phyloP scores from a whole-genome alignment of 2,888 invertebrate genomes.

The Thyatira batis region DNA sequence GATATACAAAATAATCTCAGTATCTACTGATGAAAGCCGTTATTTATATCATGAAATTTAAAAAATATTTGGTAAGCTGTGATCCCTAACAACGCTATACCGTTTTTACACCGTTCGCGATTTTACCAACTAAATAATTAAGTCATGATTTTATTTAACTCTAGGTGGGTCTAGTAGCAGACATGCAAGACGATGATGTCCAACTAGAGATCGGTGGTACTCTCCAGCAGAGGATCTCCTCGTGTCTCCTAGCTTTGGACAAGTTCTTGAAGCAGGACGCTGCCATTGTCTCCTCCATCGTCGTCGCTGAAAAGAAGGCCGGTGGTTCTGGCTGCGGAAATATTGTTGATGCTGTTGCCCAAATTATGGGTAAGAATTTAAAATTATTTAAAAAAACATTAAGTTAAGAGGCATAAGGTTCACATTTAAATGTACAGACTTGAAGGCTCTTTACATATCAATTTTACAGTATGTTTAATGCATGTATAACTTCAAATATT shows the following conservation, averaged over 20 bases:
- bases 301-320: constrained; percentile 91
- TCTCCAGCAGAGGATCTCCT: constrained; percentile 91
- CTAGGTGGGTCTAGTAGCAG: constrained; percentile 89
- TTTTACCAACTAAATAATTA: no score
- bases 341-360: constrained; percentile 88
- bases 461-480: no score
- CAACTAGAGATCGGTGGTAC: constrained; percentile 90
- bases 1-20: no score
- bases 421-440: background rate
- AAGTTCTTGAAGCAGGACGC: constrained; percentile 87
- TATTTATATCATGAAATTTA: no score
- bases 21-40: no score
- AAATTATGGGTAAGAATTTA: constrained; percentile 80
- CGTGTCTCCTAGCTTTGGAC: constrained; percentile 89
- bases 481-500: no score
- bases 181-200: constrained; percentile 86
- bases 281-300: constrained; percentile 90
- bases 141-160: no score
- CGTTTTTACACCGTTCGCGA: no score
- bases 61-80: no score
- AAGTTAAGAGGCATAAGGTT: no score
- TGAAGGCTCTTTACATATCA: no score
- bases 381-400: background rate
- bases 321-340: constrained; percentile 84
- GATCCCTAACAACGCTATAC: no score